Evolutionary conservation across 2,888 invertebrate species (phyloP).

Genomic region (Bellardia bayeri): DNA sequence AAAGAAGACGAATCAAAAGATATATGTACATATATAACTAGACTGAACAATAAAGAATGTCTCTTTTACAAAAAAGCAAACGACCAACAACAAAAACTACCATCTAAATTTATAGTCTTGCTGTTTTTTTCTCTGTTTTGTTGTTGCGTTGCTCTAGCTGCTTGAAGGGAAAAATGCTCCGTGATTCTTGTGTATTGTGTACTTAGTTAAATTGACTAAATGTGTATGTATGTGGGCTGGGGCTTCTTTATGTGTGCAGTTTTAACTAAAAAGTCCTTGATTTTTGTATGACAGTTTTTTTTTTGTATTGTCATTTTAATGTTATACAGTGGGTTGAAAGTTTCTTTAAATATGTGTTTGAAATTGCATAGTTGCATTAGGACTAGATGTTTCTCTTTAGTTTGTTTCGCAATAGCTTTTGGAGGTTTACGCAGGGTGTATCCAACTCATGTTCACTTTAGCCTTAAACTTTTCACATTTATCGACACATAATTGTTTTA

Average conservation of each 20-base stretch:
- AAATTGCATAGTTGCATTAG: too few relatives aligned
- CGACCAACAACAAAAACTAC: not conserved
- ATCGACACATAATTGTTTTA: too few relatives aligned
- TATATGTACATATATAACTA: constrained; percentile 36
- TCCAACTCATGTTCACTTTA: too few relatives aligned
- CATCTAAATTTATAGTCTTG: constrained; percentile 36
- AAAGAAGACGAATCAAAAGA: constrained; percentile 9
- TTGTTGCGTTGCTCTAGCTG: constrained; percentile 5
- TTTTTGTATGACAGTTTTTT: constrained; percentile 49
- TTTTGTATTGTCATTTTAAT: constrained; percentile 26
- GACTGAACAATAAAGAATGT: constrained; percentile 30
- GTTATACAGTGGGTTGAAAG: constrained; percentile 11
- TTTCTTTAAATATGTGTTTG: not conserved
- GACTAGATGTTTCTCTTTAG: too few relatives aligned
- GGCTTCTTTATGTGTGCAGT: constrained; percentile 52
- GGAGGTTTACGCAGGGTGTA: too few relatives aligned
- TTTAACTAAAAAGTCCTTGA: constrained; percentile 67
- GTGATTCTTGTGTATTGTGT: constrained; percentile 27
- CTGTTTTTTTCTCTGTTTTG: not conserved
- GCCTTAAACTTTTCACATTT: too few relatives aligned
- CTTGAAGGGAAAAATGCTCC: not conserved
- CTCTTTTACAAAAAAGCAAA: not conserved
- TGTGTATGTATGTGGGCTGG: constrained; percentile 8
- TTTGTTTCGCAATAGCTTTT: too few relatives aligned
- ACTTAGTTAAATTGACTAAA: constrained; percentile 49